Conservation (phyloP, 2,113 vertebrate species). For the Empidonax traillii region DNA sequence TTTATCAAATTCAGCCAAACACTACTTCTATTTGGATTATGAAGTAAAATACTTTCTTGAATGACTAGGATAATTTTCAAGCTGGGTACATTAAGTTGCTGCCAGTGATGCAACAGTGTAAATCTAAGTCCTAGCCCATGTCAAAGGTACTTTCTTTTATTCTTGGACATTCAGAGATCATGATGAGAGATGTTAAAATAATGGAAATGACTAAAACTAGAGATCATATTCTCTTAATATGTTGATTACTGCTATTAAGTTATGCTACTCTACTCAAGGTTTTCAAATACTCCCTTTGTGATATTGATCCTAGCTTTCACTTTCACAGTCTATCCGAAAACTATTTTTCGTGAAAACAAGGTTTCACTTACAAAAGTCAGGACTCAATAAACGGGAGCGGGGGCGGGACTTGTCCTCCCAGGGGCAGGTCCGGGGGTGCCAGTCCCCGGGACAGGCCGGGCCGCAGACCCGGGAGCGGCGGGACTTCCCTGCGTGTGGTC, state of each 20-base stretch:
- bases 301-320: neutral
- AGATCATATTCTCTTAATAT: neutral
- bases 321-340: neutral
- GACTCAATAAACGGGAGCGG: neutral
- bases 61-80: neutral
- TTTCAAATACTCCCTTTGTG: neutral
- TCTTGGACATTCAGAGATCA: neutral
- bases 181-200: neutral
- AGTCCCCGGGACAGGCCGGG: neutral
- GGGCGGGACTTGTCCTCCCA: accelerated
- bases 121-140: neutral
- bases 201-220: neutral
- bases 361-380: neutral
- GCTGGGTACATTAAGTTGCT: neutral
- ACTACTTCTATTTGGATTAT: neutral
- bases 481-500: accelerated
- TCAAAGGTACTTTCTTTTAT: neutral
- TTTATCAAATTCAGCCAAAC: conserved; percentile 10
- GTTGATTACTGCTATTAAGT: neutral
- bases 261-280: neutral
- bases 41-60: neutral
- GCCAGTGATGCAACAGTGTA: neutral
- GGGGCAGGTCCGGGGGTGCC: neutral
- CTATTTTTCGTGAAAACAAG: neutral
- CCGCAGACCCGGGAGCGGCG: neutral